Conservation (phyloP, 2,113 vertebrate genomes). For the Saguinus imperator region DNA sequence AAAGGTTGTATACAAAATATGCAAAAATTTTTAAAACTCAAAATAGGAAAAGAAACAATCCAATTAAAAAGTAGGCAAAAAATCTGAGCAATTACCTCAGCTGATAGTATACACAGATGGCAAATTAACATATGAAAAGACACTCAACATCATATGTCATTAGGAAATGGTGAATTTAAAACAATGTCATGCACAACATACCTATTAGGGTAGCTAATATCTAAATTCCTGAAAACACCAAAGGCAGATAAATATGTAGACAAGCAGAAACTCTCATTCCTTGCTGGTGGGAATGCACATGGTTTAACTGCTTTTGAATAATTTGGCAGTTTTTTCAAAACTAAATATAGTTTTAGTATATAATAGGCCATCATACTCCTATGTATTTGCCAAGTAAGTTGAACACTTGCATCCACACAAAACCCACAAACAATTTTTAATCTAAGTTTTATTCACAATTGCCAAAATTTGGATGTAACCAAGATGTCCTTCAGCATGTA, state of each 20-base stretch:
- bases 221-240: neutral
- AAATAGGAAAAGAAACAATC: neutral
- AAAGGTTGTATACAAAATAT: neutral
- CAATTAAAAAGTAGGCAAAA: neutral
- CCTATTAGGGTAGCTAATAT: neutral
- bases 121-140: neutral
- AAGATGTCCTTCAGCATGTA: neutral
- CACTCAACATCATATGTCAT: neutral
- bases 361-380: neutral
- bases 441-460: neutral
- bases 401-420: neutral
- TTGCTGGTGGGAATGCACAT: neutral
- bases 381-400: neutral
- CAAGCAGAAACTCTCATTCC: neutral
- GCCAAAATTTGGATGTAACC: neutral
- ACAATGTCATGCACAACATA: neutral
- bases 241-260: neutral
- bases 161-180: neutral
- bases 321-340: neutral
- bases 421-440: neutral
- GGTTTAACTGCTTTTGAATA: neutral
- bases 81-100: neutral
- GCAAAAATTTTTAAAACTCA: neutral
- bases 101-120: neutral
- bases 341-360: neutral